Base-by-base conservation (phyloP, 2,888 invertebrate genomes). In the Caradrina clavipalpis region DNA sequence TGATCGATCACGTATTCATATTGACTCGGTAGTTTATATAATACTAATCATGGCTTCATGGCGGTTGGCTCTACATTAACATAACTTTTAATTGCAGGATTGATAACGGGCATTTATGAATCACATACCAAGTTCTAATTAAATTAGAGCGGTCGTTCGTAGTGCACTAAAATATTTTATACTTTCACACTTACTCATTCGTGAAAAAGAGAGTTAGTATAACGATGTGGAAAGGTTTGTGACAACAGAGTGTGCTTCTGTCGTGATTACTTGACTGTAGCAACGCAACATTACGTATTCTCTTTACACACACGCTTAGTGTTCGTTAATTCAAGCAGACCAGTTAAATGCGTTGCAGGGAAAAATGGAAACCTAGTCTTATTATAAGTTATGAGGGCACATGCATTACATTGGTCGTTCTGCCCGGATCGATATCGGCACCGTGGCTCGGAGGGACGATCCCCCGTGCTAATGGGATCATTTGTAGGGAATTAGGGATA, bases 391-490 rank as follows among this genome's bases (percentile, higher is more conserved):
- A 69, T 70, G 69, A 77, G 73, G 70, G 65, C 58, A 68, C 67
- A 78, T 66, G 70, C 68, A 78, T 77, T 67, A 72, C 66, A 65
- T 65, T 75, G 70, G 79, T 72, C 69, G 82, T 79, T 75, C 71
- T 71, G 71, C 35, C 61, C 61, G 88, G 91, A 91, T 92, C 91
- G 86, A 92, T 92, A 91, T 87, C 86, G 87, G 82, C 84, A 83
- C 84, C 85, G 89, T 80, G 62, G 78, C 87, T 85, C 83, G 89
- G 91, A 88, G 91, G 90, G 90, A 87, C 87, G 87, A 88, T 85
- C 90, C 90, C 89, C 82, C 82, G 90, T 88, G 88, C 85, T 91
- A 92, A 91, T 91, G 89, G 90, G 87, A 89, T 90, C 90, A 90
- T 91, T 91, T 90, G 89, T 89, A 90, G 87, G 88, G 88, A 88